These are phyloP conservation scores for Litocranius walleri DNA, from an alignment of 2,113 vertebrate genomes.

Conservation along the genomic window DNA sequence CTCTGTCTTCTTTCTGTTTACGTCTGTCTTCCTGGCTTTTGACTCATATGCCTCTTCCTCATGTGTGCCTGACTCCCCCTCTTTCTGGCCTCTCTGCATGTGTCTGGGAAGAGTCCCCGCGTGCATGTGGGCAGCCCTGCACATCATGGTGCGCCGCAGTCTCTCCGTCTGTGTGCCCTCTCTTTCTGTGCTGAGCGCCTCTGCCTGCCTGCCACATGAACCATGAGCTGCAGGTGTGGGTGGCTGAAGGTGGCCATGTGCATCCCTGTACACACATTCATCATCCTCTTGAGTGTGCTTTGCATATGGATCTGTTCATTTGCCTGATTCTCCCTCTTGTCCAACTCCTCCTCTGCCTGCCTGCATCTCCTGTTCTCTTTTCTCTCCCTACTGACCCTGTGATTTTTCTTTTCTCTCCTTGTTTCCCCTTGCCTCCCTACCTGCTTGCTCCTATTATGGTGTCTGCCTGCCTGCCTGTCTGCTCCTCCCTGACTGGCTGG, in stretches of 20 bases:
- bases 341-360: background rate
- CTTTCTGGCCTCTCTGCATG: background rate
- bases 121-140: background rate
- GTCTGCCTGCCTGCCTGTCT: conserved; percentile 55
- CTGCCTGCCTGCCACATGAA: conserved; percentile 4
- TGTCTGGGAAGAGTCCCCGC: conserved; percentile 22
- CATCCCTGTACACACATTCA: background rate
- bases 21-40: conserved; percentile 25
- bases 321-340: background rate
- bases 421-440: conserved; percentile 51
- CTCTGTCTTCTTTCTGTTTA: conserved; percentile 22
- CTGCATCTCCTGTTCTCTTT: background rate
- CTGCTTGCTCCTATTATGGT: conserved; percentile 54
- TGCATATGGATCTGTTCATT: background rate
- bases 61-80: background rate
- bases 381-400: background rate
- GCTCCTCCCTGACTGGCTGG: conserved; percentile 63
- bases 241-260: conserved; percentile 17
- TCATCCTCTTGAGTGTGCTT: background rate
- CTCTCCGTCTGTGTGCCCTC: background rate
- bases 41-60: background rate
- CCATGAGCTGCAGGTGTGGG: conserved; percentile 36
- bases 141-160: background rate
- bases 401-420: conserved; percentile 20
- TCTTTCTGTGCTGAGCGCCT: background rate